A percentile compares a stretch with the other conserved stretches of the same genome.
Conservation (phyloP, 2,888 invertebrate species). For the Palloptera scutellata region DNA sequence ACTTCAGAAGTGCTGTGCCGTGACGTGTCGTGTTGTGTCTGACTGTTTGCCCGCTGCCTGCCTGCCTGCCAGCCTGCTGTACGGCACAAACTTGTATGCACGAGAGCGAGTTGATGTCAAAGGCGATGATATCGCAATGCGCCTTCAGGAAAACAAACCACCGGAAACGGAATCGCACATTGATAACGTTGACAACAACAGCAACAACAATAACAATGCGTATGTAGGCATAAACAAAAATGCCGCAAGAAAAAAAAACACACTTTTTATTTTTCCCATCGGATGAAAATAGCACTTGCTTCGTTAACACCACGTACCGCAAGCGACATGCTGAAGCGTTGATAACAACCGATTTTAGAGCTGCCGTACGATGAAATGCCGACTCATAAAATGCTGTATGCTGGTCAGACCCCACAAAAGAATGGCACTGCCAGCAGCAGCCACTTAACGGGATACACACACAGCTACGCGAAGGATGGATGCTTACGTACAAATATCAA, state of each 20-base stretch:
- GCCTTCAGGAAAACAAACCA: conserved; percentile 22
- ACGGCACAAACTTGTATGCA: too few relatives aligned
- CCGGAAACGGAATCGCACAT: conserved; percentile 37
- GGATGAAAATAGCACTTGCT: conserved; percentile 19
- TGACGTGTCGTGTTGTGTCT: too few relatives aligned
- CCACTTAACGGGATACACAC: conserved; percentile 32
- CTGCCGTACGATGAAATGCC: conserved; percentile 53
- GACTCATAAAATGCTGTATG: conserved; percentile 39
- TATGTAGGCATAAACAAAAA: conserved; percentile 12
- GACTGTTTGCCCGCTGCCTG: too few relatives aligned
- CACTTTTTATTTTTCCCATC: conserved; percentile 32
- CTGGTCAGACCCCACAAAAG: conserved; percentile 42
- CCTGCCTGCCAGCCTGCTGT: too few relatives aligned
- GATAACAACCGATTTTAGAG: conserved; percentile 48
- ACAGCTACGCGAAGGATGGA: conserved; percentile 15
- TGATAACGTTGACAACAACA: conserved; percentile 30
- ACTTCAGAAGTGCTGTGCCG: conserved; percentile 29
- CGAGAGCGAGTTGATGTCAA: neutral
- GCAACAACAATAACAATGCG: conserved; percentile 3
- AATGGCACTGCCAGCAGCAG: conserved; percentile 40
- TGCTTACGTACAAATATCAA: too few relatives aligned
- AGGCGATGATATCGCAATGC: conserved; percentile 9
- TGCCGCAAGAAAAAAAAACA: conserved; percentile 22
- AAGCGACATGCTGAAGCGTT: conserved; percentile 34
- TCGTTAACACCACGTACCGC: conserved; percentile 28